Percentiles rank a stretch among this genome's conserved stretches.
Evolutionary conservation across 2,888 invertebrate species (phyloP).

Genomic region (Zootermopsis nevadensis): DNA sequence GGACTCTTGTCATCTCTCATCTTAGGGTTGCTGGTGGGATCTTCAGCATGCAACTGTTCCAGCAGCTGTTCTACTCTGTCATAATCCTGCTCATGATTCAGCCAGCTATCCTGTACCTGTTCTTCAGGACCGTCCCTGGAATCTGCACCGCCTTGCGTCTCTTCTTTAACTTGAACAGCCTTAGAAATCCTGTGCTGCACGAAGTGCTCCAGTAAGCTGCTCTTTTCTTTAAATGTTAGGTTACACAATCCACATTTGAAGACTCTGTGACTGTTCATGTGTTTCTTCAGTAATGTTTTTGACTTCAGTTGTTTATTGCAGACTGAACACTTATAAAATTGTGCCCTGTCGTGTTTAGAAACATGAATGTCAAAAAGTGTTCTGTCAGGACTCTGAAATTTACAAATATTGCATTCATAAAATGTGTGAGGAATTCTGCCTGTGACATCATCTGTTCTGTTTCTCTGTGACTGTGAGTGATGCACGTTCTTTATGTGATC

Average conservation of each 20-base stretch:
- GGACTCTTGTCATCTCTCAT: neutral
- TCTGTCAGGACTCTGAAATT: constrained; percentile 40
- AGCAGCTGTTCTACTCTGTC: constrained; percentile 41
- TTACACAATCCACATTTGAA: constrained; percentile 49
- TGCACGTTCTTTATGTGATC: constrained; percentile 50
- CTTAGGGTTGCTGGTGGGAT: neutral
- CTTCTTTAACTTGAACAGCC: neutral
- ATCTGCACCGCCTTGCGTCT: neutral
- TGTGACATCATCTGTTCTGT: neutral
- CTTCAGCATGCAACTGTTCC: constrained; percentile 44
- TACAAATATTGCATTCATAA: constrained; percentile 49
- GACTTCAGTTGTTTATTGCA: constrained; percentile 47
- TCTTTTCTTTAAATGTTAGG: constrained; percentile 35
- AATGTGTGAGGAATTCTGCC: neutral
- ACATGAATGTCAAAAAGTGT: constrained; percentile 47
- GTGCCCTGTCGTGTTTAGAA: constrained; percentile 34
- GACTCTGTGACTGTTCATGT: constrained; percentile 39
- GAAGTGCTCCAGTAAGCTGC: constrained; percentile 44
- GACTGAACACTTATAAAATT: constrained; percentile 43
- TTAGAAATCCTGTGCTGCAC: neutral
- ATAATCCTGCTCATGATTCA: neutral
- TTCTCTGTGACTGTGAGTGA: neutral
- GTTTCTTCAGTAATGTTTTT: constrained; percentile 35
- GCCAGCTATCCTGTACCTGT: neutral
- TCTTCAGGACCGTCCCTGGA: constrained; percentile 13